Percentiles rank a stretch among this genome's conserved stretches.
Evolutionary conservation across 23 tunicate genomes (phyloP).

Genomic region (Diplosoma virens): DNA sequence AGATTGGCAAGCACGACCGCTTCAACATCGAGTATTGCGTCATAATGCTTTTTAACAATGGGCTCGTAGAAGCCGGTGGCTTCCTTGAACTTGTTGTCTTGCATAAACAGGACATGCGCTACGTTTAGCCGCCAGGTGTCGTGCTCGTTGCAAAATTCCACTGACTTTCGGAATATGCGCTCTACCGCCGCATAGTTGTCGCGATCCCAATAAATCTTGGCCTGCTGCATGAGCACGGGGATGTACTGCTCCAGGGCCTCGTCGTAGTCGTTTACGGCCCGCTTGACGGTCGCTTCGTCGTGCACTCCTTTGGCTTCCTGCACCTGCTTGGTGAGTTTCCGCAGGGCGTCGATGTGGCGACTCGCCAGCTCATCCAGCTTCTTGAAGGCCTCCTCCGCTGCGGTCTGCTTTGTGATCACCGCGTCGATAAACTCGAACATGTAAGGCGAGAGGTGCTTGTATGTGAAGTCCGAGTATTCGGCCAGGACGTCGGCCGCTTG

Average conservation of each 20-base stretch:
- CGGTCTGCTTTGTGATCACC: slow-evolving; percentile 89
- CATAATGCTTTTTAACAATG: slow-evolving; percentile 83
- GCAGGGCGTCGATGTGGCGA: slow-evolving; percentile 76
- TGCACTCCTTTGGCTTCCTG: slow-evolving; percentile 85
- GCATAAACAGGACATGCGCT: slow-evolving; percentile 93
- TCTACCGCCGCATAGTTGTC: slow-evolving; percentile 86
- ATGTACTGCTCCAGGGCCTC: slow-evolving; percentile 89
- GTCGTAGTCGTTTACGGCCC: slow-evolving; percentile 87
- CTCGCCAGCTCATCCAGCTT: slow-evolving; percentile 93
- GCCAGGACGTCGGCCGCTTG: slow-evolving; percentile 97
- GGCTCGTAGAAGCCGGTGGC: slow-evolving; percentile 91
- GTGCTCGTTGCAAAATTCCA: slow-evolving; percentile 86
- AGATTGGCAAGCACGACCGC: slow-evolving; percentile 87
- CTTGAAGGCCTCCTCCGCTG: slow-evolving; percentile 86
- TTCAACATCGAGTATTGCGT: slow-evolving; percentile 74
- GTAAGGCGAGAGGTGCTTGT: slow-evolving; percentile 77
- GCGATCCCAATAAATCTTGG: slow-evolving; percentile 86
- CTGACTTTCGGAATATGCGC: slow-evolving; percentile 78
- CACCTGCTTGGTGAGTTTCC: slow-evolving; percentile 91
- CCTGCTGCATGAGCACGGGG: slow-evolving; percentile 89
- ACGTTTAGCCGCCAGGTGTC: slow-evolving; percentile 84
- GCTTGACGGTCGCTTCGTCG: slow-evolving; percentile 79
- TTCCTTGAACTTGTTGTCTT: slow-evolving; percentile 89
- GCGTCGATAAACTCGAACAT: slow-evolving; percentile 91
- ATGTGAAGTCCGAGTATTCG: slow-evolving; percentile 88